Conservation (phyloP, 2,888 invertebrate genomes). For the Drosophila suboccidentalis region DNA sequence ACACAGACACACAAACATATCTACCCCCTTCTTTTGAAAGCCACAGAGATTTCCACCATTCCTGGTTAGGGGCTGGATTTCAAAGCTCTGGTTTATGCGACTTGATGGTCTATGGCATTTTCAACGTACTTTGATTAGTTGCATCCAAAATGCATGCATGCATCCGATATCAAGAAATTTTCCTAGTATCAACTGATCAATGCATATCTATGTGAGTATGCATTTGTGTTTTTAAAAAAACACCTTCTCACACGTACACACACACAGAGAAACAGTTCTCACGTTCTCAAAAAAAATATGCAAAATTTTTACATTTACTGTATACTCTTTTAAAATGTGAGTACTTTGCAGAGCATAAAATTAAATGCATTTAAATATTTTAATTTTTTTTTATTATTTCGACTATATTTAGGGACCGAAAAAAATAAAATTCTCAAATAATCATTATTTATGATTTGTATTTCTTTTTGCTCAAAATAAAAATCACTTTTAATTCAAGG, state of each 20-base stretch:
- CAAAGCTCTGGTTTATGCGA: not conserved
- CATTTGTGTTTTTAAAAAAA: not conserved
- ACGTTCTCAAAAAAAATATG: constrained; percentile 18
- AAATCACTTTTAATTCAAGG: no score
- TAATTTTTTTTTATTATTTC: no score
- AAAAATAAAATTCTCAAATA: no score
- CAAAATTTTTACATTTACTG: constrained; percentile 1
- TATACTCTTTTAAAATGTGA: not conserved
- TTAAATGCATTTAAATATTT: not conserved
- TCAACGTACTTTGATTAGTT: constrained; percentile 66
- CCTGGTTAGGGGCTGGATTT: not conserved
- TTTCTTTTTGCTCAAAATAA: no score
- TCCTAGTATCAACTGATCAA: constrained; percentile 38
- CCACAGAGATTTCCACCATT: constrained; percentile 5
- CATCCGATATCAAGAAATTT: not conserved
- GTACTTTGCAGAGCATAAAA: not conserved
- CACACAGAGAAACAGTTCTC: not conserved
- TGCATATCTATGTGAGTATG: constrained; percentile 10
- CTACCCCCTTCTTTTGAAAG: constrained; percentile 12
- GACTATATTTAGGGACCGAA: no score
- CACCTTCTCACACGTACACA: constrained; percentile 25
- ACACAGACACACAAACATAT: constrained; percentile 22
- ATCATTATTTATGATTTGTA: no score
- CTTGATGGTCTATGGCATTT: constrained; percentile 72
- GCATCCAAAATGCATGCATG: constrained; percentile 31